A percentile compares a stretch with the other conserved stretches of the same genome.
Evolutionary conservation across 2,113 vertebrate species (phyloP).

Genomic region (Equus przewalskii): DNA sequence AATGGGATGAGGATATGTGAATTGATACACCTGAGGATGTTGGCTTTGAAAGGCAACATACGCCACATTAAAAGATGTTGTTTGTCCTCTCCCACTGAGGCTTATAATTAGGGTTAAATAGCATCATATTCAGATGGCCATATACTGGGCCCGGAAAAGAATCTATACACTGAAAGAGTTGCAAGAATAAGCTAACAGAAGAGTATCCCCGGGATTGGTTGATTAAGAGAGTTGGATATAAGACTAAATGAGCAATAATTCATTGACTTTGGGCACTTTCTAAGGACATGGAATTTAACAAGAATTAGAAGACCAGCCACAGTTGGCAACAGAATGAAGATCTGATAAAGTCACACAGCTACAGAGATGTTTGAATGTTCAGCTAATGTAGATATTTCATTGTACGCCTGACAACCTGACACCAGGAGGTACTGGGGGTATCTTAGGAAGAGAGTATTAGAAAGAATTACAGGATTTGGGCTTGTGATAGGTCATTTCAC

Average conservation of each 20-base stretch:
- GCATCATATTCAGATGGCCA: neutral
- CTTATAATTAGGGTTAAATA: neutral
- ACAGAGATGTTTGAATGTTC: too few species aligned
- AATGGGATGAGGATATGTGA: neutral
- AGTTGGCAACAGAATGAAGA: neutral
- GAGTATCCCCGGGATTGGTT: neutral
- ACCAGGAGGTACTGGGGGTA: neutral
- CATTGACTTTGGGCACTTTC: neutral
- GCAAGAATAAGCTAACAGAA: neutral
- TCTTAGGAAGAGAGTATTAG: neutral
- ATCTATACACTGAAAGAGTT: neutral
- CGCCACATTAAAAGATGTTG: neutral
- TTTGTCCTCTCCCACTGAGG: neutral
- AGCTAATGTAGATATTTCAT: too few species aligned
- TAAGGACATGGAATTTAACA: neutral
- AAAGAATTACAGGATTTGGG: neutral
- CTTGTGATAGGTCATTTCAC: neutral
- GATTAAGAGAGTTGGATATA: neutral
- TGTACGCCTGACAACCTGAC: neutral
- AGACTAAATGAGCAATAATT: neutral
- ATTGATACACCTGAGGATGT: neutral
- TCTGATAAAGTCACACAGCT: too few species aligned
- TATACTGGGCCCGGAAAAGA: neutral
- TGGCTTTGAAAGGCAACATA: neutral
- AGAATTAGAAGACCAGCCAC: neutral